Conservation (phyloP, 2,113 vertebrate genomes). For the Limanda limanda region DNA sequence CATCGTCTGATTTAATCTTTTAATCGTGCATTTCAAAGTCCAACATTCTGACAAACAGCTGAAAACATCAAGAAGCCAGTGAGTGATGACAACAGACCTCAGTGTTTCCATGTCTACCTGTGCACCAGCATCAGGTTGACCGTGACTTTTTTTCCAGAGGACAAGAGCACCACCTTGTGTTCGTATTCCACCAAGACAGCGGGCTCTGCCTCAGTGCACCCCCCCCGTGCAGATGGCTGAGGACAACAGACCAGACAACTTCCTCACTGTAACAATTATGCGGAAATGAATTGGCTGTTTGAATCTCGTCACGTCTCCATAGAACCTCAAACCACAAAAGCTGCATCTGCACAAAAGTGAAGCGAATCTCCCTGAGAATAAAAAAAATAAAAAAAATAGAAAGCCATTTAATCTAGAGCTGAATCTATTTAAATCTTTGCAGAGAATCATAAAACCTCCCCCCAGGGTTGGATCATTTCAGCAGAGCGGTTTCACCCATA, state of each 20-base stretch:
- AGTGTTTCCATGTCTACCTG: not conserved
- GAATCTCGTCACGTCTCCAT: not conserved
- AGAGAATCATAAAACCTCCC: slow-evolving; percentile 23
- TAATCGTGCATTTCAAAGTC: too few relatives aligned
- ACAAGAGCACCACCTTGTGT: slow-evolving; percentile 79
- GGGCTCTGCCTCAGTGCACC: not conserved
- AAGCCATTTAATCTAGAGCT: slow-evolving; percentile 8
- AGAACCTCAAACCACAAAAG: slow-evolving; percentile 23
- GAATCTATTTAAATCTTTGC: slow-evolving; percentile 28
- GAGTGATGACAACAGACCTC: too few relatives aligned
- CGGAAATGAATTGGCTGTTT: slow-evolving; percentile 33
- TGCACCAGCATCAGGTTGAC: not conserved
- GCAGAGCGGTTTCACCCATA: not conserved
- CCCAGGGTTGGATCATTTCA: slow-evolving; percentile 2
- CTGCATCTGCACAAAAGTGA: slow-evolving; percentile 25
- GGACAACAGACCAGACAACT: slow-evolving; percentile 25
- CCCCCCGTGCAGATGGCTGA: slow-evolving; percentile 5
- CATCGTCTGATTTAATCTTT: too few relatives aligned
- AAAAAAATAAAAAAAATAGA: slow-evolving; percentile 12
- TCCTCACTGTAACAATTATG: slow-evolving; percentile 22
- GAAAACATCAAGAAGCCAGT: too few relatives aligned
- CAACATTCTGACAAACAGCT: too few relatives aligned
- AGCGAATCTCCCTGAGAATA: not conserved
- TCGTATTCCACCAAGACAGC: slow-evolving; percentile 45
- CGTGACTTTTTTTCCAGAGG: slow-evolving; percentile 46